phyloP scores from a whole-genome alignment of 92 coral and sea anemone species.

The Anthopleura xanthogrammica region DNA sequence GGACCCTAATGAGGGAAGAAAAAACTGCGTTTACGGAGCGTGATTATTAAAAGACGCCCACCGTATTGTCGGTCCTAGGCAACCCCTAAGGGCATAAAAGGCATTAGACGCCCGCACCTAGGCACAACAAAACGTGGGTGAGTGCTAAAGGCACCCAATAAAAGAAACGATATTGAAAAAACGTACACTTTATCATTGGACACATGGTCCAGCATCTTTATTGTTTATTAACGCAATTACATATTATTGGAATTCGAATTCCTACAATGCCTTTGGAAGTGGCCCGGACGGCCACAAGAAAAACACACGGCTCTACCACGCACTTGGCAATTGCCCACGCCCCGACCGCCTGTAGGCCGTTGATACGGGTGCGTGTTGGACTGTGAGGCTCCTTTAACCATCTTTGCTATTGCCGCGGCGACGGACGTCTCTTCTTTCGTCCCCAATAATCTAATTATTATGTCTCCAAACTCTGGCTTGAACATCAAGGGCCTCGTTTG shows the following conservation, averaged over 20 bases:
- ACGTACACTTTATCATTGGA: no score
- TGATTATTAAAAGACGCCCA: constrained; percentile 27
- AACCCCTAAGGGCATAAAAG: no score
- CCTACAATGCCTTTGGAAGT: constrained; percentile 38
- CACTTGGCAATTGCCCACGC: constrained; percentile 16
- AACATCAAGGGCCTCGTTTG: constrained; percentile 41
- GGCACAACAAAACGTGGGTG: not conserved
- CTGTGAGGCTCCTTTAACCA: constrained; percentile 12
- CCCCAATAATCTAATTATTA: constrained; percentile 33
- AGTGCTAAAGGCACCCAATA: not conserved
- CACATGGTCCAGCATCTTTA: not conserved
- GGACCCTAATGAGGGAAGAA: constrained; percentile 24
- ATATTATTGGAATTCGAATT: not conserved
- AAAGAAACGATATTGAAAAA: no score
- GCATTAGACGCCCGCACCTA: no score
- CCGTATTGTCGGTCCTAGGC: constrained; percentile 53
- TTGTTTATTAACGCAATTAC: not conserved
- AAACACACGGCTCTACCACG: constrained; percentile 29
- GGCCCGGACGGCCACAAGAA: constrained; percentile 36
- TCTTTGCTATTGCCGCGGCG: constrained; percentile 28
- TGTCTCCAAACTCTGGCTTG: constrained; percentile 40
- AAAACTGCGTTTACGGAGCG: not conserved
- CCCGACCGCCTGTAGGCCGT: constrained; percentile 26
- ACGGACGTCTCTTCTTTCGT: constrained; percentile 27
- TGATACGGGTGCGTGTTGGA: constrained; percentile 15